phyloP scores from a whole-genome alignment of 2,113 vertebrate species.

The Verasper variegatus region DNA sequence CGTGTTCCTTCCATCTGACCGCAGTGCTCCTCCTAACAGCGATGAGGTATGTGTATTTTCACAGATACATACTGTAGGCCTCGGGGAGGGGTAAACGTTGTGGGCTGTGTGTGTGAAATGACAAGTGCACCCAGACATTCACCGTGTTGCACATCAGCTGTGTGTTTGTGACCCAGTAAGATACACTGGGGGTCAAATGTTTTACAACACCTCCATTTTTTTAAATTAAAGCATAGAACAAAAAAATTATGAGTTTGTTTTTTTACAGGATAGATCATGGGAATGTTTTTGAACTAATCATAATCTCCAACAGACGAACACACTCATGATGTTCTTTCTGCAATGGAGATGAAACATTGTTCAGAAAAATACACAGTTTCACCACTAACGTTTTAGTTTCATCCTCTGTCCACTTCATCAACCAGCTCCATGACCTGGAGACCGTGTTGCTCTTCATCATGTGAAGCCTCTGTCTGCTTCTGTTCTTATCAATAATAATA shows the following conservation, averaged over 20 bases:
- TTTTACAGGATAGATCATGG: no score
- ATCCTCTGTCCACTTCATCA: no score
- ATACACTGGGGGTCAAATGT: not conserved
- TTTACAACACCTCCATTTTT: not conserved
- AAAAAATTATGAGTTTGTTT: no score
- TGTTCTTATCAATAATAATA: not conserved
- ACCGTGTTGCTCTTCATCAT: no score
- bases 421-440: no score
- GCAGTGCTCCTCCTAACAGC: not conserved
- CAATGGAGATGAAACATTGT: no score
- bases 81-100: not conserved
- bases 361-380: no score
- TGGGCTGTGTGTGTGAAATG: constrained; percentile 27
- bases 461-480: not conserved
- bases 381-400: no score
- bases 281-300: not conserved
- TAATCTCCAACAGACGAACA: not conserved
- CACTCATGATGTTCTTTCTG: no score
- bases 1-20: not conserved
- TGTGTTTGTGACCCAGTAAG: constrained; percentile 17
- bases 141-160: constrained; percentile 7
- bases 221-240: not conserved
- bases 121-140: constrained; percentile 46
- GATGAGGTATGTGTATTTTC: not conserved
- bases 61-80: not conserved